These are phyloP conservation scores for Dione juno DNA, from an alignment of 2,888 invertebrate species.

Conservation along the genomic window DNA sequence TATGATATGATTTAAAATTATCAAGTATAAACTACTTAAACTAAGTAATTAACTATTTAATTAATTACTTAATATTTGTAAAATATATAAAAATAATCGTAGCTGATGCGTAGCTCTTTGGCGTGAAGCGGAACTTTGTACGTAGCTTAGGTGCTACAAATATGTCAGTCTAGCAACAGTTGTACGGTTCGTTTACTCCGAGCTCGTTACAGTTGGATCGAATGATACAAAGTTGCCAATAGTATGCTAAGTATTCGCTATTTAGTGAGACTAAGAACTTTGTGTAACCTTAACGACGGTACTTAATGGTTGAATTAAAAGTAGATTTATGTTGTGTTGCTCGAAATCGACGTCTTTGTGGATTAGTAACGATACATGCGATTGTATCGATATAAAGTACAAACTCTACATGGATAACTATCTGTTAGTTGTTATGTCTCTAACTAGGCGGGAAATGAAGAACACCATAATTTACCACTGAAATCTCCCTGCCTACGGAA, in stretches of 20 bases:
- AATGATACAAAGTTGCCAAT: slow-evolving; percentile 17
- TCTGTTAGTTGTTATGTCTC: no score
- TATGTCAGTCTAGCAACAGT: background rate
- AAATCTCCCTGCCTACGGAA: no score
- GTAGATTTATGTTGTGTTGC: background rate
- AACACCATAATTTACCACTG: no score
- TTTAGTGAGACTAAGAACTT: background rate
- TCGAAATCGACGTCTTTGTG: background rate
- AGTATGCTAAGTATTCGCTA: slow-evolving; percentile 8
- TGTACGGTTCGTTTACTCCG: slow-evolving; percentile 1
- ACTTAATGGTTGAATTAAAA: background rate
- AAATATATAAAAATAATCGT: background rate
- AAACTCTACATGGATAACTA: no score
- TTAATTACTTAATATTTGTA: no score
- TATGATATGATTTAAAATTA: no score
- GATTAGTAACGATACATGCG: no score
- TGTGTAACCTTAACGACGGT: background rate
- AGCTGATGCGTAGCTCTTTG: background rate
- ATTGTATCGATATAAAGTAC: no score
- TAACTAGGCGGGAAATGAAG: no score
- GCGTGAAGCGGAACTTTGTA: background rate
- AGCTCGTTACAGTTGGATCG: slow-evolving; percentile 7
- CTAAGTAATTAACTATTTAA: no score
- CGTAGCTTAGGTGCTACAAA: slow-evolving; percentile 16
- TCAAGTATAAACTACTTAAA: no score